Conservation (phyloP, 2,113 vertebrate species). For the Seriola aureovittata region DNA sequence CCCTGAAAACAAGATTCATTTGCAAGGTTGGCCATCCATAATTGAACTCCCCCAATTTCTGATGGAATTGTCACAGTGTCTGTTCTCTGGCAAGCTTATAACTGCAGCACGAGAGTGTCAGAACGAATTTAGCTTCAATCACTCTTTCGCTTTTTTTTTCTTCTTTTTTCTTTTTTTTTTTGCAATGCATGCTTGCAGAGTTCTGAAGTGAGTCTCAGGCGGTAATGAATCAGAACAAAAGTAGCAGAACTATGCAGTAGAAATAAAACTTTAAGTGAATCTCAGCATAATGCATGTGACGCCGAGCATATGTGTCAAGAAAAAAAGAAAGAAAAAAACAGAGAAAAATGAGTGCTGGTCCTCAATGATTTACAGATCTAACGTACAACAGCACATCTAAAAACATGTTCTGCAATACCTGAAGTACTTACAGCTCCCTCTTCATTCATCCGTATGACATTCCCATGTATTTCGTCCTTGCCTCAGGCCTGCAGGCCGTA, state of each 20-base stretch:
- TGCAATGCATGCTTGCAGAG: slow-evolving; percentile 44
- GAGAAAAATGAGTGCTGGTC: slow-evolving; percentile 19
- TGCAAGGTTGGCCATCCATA: slow-evolving; percentile 87
- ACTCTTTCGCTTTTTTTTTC: slow-evolving; percentile 50
- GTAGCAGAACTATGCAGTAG: slow-evolving; percentile 46
- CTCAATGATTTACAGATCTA: slow-evolving; percentile 37
- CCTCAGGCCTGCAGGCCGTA: slow-evolving; percentile 85
- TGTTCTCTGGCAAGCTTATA: slow-evolving; percentile 73
- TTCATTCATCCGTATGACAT: slow-evolving; percentile 35
- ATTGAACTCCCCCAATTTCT: slow-evolving; percentile 80
- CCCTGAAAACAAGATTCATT: slow-evolving; percentile 90
- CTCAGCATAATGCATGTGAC: slow-evolving; percentile 51
- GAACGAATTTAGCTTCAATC: slow-evolving; percentile 80
- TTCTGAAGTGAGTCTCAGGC: slow-evolving; percentile 66
- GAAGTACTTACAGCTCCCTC: slow-evolving; percentile 27
- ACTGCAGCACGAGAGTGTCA: slow-evolving; percentile 72
- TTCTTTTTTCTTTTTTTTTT: neutral
- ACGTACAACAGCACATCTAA: slow-evolving; percentile 9
- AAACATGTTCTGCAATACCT: slow-evolving; percentile 30
- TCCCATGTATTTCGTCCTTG: slow-evolving; percentile 47
- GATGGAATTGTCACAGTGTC: slow-evolving; percentile 81
- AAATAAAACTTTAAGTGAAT: slow-evolving; percentile 67
- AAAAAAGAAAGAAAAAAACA: neutral
- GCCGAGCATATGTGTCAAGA: slow-evolving; percentile 55
- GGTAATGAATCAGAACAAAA: slow-evolving; percentile 68